Base-by-base conservation (phyloP, 2,113 vertebrate genomes). In the Pontoporia blainvillei region DNA sequence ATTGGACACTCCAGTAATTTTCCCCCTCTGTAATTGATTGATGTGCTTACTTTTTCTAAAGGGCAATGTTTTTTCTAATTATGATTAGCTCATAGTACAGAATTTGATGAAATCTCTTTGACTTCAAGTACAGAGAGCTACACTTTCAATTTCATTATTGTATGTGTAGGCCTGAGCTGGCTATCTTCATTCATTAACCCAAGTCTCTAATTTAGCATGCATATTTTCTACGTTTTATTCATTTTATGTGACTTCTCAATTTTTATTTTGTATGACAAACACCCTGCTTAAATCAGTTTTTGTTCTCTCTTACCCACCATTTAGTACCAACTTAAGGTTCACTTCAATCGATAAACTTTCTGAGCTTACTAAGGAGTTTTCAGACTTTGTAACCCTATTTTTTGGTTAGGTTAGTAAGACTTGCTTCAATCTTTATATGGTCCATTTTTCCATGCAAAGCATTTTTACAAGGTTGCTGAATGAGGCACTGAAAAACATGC, bases 401-500 rank as follows among this genome's bases (percentile, higher is more conserved):
- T 78, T 71, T 96, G 52, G 52, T 72, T 83, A 31, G 73, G 31
- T 96, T 86, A 76, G 59, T 86, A 84, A 31, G 91, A 79, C 11
- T 66, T 86, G 29, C 44, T 95, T 72, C 10, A 49, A 2, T 94
- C 41, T 46, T 57, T 90, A 1, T 76, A 17, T 90, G 67, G 14
- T 86, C 36, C 21, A n/a, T 67, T 61, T 91, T 49, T 41, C 36
- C 64, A 62, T 31, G 62, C 25, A 75, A 79, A 44, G 5, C 2
- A 34, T 88, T 93, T 96, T 93, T 71, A 52, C 25, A 82, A 76
- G 52, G 23, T 89, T 96, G 31, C 31, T 97, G 84, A 83, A 46
- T 52, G 34, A 97, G 66, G 25, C 14, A 90, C 21, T 92, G 52
- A 83, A 90, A 92, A 83, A 86, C 73, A 62, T 86, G 20, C 12